Percentiles rank a stretch among this genome's conserved stretches.
phyloP scores from a whole-genome alignment of 2,888 invertebrate genomes.

The Stictocephala bisonia region DNA sequence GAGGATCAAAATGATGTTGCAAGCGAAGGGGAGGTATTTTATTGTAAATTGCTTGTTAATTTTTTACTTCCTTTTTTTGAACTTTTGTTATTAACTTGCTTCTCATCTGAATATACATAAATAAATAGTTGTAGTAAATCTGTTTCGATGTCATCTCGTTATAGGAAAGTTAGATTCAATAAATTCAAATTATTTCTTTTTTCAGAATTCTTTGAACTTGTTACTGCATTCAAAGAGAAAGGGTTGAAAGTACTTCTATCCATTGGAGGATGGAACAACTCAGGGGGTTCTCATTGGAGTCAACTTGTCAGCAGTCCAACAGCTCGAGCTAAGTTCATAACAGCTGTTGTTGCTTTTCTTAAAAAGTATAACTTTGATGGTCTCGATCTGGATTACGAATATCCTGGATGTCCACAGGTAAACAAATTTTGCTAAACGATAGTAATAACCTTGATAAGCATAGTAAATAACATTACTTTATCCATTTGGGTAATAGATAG shows the following conservation, averaged over 20 bases:
- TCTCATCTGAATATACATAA: no score
- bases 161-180: no score
- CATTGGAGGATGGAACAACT: slow-evolving; percentile 42
- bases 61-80: no score
- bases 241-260: not conserved
- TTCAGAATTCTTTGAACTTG: slow-evolving; percentile 87
- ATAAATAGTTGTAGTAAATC: no score
- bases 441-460: no score
- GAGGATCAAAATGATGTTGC: no score
- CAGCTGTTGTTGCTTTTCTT: slow-evolving; percentile 14
- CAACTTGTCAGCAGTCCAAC: not conserved
- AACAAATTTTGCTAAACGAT: not conserved
- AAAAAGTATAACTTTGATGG: slow-evolving; percentile 12
- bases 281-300: not conserved
- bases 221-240: slow-evolving; percentile 73
- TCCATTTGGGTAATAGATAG: no score
- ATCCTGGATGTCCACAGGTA: slow-evolving; percentile 25
- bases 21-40: no score
- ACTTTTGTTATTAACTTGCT: no score
- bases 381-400: slow-evolving; percentile 6
- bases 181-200: slow-evolving; percentile 49
- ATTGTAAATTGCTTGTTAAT: no score
- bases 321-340: not conserved
- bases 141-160: no score
- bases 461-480: no score